Conservation (phyloP, 2,888 invertebrate genomes). For the Mimachlamys varia region DNA sequence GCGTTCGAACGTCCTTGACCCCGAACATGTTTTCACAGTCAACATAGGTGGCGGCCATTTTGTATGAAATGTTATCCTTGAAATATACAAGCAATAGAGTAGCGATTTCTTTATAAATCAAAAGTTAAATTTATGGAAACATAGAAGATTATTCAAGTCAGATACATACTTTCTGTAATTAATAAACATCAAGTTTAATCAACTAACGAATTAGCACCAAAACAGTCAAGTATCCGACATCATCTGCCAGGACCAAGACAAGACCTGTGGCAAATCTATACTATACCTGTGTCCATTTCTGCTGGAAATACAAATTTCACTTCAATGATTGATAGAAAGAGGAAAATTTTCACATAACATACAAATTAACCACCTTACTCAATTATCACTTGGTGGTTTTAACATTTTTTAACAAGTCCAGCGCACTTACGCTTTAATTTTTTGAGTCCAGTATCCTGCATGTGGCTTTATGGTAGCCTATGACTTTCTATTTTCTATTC, state of each 20-base stretch:
- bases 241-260: neutral
- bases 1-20: constrained; percentile 4
- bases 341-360: neutral
- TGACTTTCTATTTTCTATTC: constrained; percentile 21
- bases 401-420: neutral
- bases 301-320: constrained; percentile 32
- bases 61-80: neutral
- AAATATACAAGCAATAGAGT: neutral
- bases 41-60: constrained; percentile 12
- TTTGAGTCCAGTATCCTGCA: constrained; percentile 42
- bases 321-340: neutral
- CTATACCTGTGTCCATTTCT: constrained; percentile 18
- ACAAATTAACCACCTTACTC: neutral
- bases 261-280: constrained; percentile 13
- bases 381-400: constrained; percentile 14
- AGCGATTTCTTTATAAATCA: neutral
- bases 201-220: too few species aligned
- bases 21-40: neutral
- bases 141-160: neutral
- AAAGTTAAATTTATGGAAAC: neutral
- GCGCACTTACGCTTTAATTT: constrained; percentile 36
- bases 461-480: constrained; percentile 39
- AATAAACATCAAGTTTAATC: too few species aligned
- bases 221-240: too few species aligned
- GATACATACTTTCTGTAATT: neutral